Percentiles rank a stretch among this genome's conserved stretches.
phyloP scores from a whole-genome alignment of 2,113 vertebrate genomes.

The Dipodomys spectabilis region DNA sequence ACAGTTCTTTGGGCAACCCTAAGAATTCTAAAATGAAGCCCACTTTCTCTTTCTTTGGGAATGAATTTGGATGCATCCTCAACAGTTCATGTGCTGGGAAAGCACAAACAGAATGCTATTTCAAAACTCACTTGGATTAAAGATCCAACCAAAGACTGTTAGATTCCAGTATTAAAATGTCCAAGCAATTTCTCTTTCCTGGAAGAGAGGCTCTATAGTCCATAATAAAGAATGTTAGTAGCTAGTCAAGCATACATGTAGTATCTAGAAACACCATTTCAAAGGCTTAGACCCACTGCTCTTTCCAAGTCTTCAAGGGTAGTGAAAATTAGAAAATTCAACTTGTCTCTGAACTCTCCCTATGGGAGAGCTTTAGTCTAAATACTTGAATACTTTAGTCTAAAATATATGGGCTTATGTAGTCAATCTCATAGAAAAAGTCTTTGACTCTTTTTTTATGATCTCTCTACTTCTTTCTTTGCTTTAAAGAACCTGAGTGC shows the following conservation, averaged over 20 bases:
- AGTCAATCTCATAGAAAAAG: background rate
- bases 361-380: background rate
- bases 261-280: background rate
- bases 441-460: background rate
- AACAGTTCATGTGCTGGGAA: background rate
- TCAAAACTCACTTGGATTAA: conserved; percentile 45
- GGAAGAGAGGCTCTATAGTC: background rate
- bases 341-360: background rate
- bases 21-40: background rate
- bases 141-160: conserved; percentile 24
- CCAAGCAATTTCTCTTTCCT: conserved; percentile 26
- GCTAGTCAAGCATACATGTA: background rate
- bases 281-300: background rate
- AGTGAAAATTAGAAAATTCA: background rate
- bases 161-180: background rate
- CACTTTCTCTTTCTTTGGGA: background rate
- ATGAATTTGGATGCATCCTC: conserved; percentile 30
- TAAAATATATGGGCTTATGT: background rate
- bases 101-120: conserved; percentile 40
- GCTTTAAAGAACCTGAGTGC: background rate
- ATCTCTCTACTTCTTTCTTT: background rate
- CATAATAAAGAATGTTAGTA: background rate
- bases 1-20: no score
- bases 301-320: conserved; percentile 8
- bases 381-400: background rate